Percentiles rank a stretch among this genome's conserved stretches.
Conservation (phyloP, 2,113 vertebrate species). For the Pseudopipra pipra region DNA sequence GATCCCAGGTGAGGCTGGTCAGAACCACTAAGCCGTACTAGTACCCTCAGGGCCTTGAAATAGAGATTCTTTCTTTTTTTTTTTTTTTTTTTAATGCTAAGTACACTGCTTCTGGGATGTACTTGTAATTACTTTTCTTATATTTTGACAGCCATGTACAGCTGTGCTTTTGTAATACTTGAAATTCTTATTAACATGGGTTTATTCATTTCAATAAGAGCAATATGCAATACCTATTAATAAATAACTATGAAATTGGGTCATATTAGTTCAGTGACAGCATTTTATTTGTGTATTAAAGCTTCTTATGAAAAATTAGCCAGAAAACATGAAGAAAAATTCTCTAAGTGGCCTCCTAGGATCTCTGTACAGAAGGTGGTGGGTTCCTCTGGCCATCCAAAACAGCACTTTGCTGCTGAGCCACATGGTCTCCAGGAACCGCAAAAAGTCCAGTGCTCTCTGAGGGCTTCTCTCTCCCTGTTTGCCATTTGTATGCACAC, state of each 20-base stretch:
- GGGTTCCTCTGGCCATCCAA: not conserved
- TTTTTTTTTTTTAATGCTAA: not conserved
- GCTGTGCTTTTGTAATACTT: not conserved
- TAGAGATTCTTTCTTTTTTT: too few relatives aligned
- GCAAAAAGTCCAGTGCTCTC: not conserved
- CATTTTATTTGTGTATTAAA: conserved; percentile 9
- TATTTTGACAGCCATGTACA: not conserved
- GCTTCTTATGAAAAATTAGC: not conserved
- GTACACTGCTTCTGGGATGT: not conserved
- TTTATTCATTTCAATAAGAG: not conserved
- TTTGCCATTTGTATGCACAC: not conserved
- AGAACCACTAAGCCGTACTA: not conserved
- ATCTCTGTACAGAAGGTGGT: not conserved
- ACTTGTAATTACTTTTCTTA: not conserved
- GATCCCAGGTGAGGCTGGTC: not conserved
- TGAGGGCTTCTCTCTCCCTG: not conserved
- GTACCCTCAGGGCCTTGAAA: not conserved
- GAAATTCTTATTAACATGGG: not conserved
- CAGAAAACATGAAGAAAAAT: not conserved
- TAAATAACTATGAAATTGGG: conserved; percentile 29
- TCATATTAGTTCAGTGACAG: not conserved
- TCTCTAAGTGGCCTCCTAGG: not conserved
- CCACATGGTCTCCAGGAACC: not conserved
- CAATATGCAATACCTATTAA: not conserved
- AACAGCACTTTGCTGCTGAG: fast-evolving